A percentile compares a stretch with the other conserved stretches of the same genome.
Evolutionary conservation across 30 jellyfish, hydroid and myxozoan genomes (phyloP).

Genomic region (Aurelia sp.): DNA sequence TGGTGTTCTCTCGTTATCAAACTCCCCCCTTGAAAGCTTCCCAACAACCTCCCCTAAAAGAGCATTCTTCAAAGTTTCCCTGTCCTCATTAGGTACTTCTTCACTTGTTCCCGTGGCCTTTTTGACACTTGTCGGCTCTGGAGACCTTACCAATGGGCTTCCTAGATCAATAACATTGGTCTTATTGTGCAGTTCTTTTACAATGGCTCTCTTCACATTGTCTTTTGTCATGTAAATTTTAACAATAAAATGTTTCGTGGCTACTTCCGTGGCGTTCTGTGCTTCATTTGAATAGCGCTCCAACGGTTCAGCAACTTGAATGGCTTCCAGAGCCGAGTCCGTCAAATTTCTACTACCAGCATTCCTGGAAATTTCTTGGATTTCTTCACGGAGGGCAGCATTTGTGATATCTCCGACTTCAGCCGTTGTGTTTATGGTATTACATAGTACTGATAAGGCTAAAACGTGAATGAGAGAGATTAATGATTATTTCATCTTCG

Average conservation of each 20-base stretch:
- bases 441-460: too few relatives aligned
- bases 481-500: too few relatives aligned
- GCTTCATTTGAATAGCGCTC: neutral
- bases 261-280: slow-evolving; percentile 1
- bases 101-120: neutral
- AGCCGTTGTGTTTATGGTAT: too few relatives aligned
- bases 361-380: too few relatives aligned
- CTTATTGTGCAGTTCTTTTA: slow-evolving; percentile 5
- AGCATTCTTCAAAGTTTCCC: slow-evolving; percentile 20
- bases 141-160: slow-evolving; percentile 18
- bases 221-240: slow-evolving; percentile 3
- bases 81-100: slow-evolving; percentile 6
- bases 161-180: slow-evolving; percentile 18
- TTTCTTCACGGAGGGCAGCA: too few relatives aligned
- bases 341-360: too few relatives aligned
- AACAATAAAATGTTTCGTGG: slow-evolving; percentile 43
- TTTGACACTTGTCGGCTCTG: neutral
- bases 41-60: slow-evolving; percentile 35
- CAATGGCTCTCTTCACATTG: neutral
- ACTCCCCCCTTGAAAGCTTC: slow-evolving; percentile 20
- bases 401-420: too few relatives aligned
- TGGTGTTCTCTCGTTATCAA: neutral
- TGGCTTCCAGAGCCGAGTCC: too few relatives aligned
- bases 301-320: too few relatives aligned
- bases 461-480: too few relatives aligned